phyloP scores from a whole-genome alignment of 2,113 vertebrate species.

The Clupea harengus region DNA sequence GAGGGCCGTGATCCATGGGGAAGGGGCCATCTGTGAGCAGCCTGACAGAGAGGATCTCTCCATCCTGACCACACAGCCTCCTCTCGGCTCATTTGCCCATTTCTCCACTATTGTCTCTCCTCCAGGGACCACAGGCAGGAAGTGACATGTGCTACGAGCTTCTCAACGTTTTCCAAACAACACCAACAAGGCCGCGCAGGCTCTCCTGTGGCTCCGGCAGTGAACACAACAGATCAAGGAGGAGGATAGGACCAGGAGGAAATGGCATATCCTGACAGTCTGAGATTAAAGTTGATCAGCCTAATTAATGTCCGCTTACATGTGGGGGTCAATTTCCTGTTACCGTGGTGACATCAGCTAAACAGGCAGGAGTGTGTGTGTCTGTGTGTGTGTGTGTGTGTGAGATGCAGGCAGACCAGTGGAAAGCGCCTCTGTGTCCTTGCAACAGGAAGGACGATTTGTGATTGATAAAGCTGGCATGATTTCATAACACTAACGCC shows the following conservation, averaged over 20 bases:
- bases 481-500: constrained; percentile 44
- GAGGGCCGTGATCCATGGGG: constrained; percentile 17
- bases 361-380: not conserved
- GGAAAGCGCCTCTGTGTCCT: constrained; percentile 42
- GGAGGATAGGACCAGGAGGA: not conserved
- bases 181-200: not conserved
- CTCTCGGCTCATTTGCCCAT: not conserved
- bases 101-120: not conserved
- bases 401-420: not conserved
- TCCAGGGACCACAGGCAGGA: not conserved
- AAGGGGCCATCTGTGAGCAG: constrained; percentile 20
- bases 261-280: not conserved
- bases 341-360: not conserved
- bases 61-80: not conserved
- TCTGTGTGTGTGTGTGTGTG: constrained; percentile 2
- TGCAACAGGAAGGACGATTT: constrained; percentile 45
- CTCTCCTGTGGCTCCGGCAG: no score
- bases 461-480: constrained; percentile 64
- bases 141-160: not conserved
- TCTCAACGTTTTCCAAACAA: not conserved
- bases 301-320: constrained; percentile 4
- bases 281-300: not conserved
- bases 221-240: not conserved
- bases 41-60: not conserved
- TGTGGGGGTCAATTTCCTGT: not conserved